Percentiles rank a stretch among this genome's conserved stretches.
phyloP scores from a whole-genome alignment of 1,140 invertebrate species.

The Drosophila willistoni region DNA sequence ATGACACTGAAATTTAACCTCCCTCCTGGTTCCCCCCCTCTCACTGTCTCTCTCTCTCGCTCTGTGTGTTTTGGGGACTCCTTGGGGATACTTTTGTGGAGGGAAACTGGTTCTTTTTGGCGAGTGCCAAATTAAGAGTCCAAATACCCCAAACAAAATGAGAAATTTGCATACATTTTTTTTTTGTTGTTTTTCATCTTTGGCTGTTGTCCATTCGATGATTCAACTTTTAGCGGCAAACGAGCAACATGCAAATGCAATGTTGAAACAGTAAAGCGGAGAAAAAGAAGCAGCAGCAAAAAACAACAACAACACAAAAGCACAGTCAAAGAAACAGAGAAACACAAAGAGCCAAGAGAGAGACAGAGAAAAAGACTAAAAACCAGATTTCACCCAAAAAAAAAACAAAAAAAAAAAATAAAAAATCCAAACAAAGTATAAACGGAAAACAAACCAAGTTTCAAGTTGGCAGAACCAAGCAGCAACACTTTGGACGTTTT shows the following conservation, averaged over 20 bases:
- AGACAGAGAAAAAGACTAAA: slow-evolving; percentile 35
- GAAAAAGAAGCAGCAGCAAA: slow-evolving; percentile 17
- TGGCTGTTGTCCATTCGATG: slow-evolving; percentile 51
- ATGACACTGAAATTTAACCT: slow-evolving; percentile 30
- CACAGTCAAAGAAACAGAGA: slow-evolving; percentile 17
- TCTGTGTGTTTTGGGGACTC: background rate
- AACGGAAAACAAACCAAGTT: slow-evolving; percentile 57
- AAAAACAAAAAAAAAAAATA: slow-evolving; percentile 39
- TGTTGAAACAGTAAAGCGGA: slow-evolving; percentile 43
- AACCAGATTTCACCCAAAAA: slow-evolving; percentile 70
- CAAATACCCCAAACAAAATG: slow-evolving; percentile 61
- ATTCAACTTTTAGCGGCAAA: slow-evolving; percentile 53
- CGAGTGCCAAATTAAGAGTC: slow-evolving; percentile 49
- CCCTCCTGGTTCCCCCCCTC: background rate
- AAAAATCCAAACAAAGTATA: slow-evolving; percentile 14
- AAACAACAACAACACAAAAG: slow-evolving; percentile 6
- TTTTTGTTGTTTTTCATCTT: background rate
- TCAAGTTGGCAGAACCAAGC: slow-evolving; percentile 63
- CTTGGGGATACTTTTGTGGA: background rate
- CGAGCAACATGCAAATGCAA: slow-evolving; percentile 64
- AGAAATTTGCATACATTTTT: slow-evolving; percentile 51
- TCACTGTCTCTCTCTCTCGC: no score
- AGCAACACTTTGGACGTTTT: slow-evolving; percentile 22
- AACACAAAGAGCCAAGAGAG: slow-evolving; percentile 15
- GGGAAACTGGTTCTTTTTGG: slow-evolving; percentile 50